Conservation (phyloP, 2,888 invertebrate species). For the Punctoribates punctum region DNA sequence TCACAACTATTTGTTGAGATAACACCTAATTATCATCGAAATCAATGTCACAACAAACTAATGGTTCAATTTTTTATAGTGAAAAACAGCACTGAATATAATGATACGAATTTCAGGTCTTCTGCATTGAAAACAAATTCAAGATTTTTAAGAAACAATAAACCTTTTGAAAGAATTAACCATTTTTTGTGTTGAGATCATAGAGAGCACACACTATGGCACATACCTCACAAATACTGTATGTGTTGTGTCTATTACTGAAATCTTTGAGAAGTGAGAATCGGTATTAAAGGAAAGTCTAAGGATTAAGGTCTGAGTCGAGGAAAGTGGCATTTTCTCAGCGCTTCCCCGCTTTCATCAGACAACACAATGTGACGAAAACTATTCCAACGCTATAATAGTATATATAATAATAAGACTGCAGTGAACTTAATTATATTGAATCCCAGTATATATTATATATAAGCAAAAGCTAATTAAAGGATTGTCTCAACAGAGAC, state of each 20-base stretch:
- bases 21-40: too few species aligned
- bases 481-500: slow-evolving; percentile 36
- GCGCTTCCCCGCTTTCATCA: not conserved
- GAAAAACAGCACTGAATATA: too few species aligned
- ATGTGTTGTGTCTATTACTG: slow-evolving; percentile 9
- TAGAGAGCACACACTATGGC: too few species aligned
- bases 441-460: slow-evolving; percentile 35
- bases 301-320: slow-evolving; percentile 28
- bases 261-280: slow-evolving; percentile 34
- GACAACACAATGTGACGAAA: not conserved
- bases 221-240: not conserved
- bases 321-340: slow-evolving; percentile 19
- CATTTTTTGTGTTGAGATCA: too few species aligned
- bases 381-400: not conserved
- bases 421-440: slow-evolving; percentile 36
- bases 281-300: slow-evolving; percentile 34
- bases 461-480: slow-evolving; percentile 34
- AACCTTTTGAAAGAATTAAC: too few species aligned
- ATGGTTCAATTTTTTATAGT: too few species aligned
- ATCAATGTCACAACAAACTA: too few species aligned
- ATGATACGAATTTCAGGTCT: too few species aligned
- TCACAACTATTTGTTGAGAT: too few species aligned
- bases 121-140: too few species aligned
- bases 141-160: too few species aligned
- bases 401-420: slow-evolving; percentile 30